Evolutionary conservation across 2,888 invertebrate species (phyloP).

Genomic region (Gerris lacustris): DNA sequence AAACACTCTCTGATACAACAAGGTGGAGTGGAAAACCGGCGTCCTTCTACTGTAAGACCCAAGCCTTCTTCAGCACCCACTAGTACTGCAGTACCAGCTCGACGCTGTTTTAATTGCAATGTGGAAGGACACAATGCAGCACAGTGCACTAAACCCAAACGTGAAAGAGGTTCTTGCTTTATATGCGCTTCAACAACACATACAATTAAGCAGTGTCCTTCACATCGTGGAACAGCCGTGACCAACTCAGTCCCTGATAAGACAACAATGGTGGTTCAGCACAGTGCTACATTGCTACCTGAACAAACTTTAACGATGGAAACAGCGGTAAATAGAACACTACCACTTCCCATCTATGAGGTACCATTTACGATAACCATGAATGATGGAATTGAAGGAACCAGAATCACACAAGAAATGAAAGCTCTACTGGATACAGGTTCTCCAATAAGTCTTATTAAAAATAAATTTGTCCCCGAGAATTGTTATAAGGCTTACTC

Average conservation of each 20-base stretch:
- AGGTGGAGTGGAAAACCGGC: too few species aligned
- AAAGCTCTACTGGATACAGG: neutral
- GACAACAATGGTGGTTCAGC: neutral
- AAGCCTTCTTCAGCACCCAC: neutral
- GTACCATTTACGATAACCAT: neutral
- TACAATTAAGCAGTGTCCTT: slow-evolving; percentile 2
- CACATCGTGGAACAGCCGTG: neutral
- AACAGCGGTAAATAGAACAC: too few species aligned
- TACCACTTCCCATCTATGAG: too few species aligned
- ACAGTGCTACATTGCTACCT: too few species aligned
- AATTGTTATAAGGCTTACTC: neutral
- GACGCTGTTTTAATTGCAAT: too few species aligned
- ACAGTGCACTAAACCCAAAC: slow-evolving; percentile 12
- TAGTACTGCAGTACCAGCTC: too few species aligned
- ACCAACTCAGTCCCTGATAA: neutral
- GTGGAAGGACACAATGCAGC: too few species aligned
- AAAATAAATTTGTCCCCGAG: neutral
- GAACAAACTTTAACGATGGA: too few species aligned
- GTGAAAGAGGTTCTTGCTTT: slow-evolving; percentile 11
- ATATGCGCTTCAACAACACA: slow-evolving; percentile 12
- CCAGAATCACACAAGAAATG: neutral
- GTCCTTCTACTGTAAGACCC: too few species aligned
- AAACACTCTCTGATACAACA: too few species aligned
- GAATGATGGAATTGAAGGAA: neutral
- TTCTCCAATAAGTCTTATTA: neutral